phyloP scores from a whole-genome alignment of 2,113 vertebrate genomes.

The Callorhinus ursinus region DNA sequence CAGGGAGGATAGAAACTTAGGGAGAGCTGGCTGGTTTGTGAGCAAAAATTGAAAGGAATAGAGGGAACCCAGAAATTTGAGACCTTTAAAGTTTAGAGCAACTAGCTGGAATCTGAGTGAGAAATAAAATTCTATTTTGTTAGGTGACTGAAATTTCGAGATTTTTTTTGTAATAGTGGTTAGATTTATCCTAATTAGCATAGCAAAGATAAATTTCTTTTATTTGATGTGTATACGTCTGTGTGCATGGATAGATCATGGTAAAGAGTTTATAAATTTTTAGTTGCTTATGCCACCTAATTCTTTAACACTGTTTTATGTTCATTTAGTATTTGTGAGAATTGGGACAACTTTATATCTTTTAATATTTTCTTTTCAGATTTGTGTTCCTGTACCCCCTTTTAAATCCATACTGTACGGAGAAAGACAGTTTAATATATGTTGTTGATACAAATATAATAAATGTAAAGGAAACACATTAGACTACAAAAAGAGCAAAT shows the following conservation, averaged over 20 bases:
- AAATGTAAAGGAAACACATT: neutral
- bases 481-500: constrained; percentile 55
- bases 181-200: neutral
- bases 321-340: constrained; percentile 11
- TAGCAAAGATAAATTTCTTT: neutral
- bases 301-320: neutral
- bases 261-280: neutral
- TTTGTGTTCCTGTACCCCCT: neutral
- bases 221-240: neutral
- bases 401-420: neutral
- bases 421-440: neutral
- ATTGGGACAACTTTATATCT: neutral
- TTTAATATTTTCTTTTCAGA: constrained; percentile 6
- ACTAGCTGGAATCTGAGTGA: neutral
- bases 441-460: neutral
- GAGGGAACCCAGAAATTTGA: neutral
- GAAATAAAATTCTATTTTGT: constrained; percentile 30
- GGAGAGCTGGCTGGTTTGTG: neutral
- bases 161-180: constrained; percentile 5
- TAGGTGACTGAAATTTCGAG: neutral
- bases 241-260: neutral
- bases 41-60: neutral
- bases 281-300: neutral
- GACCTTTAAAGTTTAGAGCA: neutral
- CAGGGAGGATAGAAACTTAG: neutral